Base-by-base conservation (phyloP, 1,140 invertebrate genomes). In the Plodia interpunctella region DNA sequence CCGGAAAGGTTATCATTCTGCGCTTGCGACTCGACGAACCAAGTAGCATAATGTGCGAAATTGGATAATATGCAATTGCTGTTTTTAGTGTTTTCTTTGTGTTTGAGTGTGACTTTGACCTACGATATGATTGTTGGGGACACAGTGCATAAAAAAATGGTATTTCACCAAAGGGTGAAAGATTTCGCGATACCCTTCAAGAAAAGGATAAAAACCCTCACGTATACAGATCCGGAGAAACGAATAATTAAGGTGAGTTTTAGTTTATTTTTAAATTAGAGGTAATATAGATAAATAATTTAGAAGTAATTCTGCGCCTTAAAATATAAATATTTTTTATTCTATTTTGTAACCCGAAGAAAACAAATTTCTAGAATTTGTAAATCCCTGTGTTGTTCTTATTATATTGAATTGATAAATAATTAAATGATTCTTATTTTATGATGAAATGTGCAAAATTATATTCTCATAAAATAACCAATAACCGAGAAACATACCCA, bases 101-200 rank as follows among this genome's bases (percentile, higher is more conserved):
- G 69, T 78, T 65, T 79, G 63, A 66, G 70, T 79, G 72, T 63
- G 60, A 68, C 65, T 83, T 78, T 72, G 63, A 63, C 62, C 51
- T 78, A 56, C 63, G 87, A 89, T 59, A 89, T 89, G 84, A 81
- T 87, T 49, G 67, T 84, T 15, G 87, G 87, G 30, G 87, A 89
- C 44, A 87, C 80, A 1, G 83, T 89, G 63, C 84, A 87, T 56
- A 81, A 83, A 60, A 89, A 87, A 69, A 87, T 89, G 87, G 83
- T 89, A 35, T 89, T 89, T 62, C 87, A 89, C 52, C 83, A 89
- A 57, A 81, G 87, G 52, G 76, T 89, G 9, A 89, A 89, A 62
- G 82, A 87, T 49, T 85, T 89, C 49, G 84, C 86, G 10, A 87
- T 89, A 76, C 87, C 87, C 0, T 89, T 89, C 64, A 89, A 87